Evolutionary conservation across 2,797 vertebrate species (phyloP), one percentile per base, ranked within the genome.

Genomic region (Odontamblyopus lacepedii): DNA sequence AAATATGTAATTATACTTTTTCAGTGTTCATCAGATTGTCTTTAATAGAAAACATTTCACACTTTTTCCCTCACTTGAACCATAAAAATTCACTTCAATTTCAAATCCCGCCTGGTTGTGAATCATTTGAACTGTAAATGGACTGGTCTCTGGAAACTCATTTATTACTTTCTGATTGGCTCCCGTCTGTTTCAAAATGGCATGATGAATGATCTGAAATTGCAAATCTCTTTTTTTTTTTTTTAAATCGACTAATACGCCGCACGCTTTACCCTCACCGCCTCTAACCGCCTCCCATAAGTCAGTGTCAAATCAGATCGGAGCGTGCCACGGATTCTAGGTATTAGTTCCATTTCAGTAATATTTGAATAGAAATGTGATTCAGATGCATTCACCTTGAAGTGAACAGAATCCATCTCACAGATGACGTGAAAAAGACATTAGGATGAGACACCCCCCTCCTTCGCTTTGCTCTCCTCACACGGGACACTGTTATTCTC

Each of bases 281-380:
- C 74, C 74, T 69, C 66, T 81, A 76, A 73, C 63, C 11, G 26
- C 70, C 74, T 77, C 80, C 77, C 79, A 81, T 83, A 81, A 80
- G 85, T 87, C 81, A 82, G 70, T 75, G 82, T 79, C 78, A 85
- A 79, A 87, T 89, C 74, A 78, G 77, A 89, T 88, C 70, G 70
- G 71, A 86, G 69, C 62, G 77, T 67, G 78, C 83, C 85, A 90
- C 91, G 79, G 77, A 77, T 90, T 86, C 76, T 72, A 77, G 76
- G 78, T 82, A 89, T 87, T 90, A 88, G 86, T 92, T 91, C 82
- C 82, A 87, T 90, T 78, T 82, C 80, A 89, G 75, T 87, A 85
- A 89, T 78, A 85, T 89, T 76, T 81, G 81, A 85, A 90, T 88
- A 73, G 84, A 88, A 91, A 91, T 88, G 83, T 83, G 59, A 83